Evolutionary conservation across 2,113 vertebrate species (phyloP).

Genomic region (Sylvietta virens): DNA sequence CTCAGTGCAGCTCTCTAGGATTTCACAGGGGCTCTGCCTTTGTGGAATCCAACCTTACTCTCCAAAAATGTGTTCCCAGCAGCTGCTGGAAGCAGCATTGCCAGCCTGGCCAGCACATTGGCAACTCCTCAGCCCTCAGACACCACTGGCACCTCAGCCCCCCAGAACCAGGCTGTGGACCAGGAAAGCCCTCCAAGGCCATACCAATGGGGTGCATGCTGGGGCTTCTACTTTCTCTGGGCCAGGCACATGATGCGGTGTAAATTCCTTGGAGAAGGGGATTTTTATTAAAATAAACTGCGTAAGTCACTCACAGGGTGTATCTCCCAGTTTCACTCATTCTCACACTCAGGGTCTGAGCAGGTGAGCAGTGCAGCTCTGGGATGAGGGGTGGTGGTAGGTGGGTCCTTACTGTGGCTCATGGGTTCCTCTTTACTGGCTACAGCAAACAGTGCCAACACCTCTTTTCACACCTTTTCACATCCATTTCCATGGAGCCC

Average conservation of each 20-base stretch:
- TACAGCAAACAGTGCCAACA: neutral
- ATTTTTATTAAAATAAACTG: neutral
- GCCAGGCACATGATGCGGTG: accelerated
- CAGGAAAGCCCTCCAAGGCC: neutral
- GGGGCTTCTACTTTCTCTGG: neutral
- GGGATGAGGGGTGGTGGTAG: neutral
- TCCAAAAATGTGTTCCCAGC: neutral
- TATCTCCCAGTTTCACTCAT: neutral
- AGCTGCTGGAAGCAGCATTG: neutral
- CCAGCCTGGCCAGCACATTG: neutral
- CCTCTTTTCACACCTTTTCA: neutral
- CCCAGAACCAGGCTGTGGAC: neutral
- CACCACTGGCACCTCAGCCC: neutral
- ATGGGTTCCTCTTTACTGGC: neutral
- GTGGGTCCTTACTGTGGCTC: neutral
- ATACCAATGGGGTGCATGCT: accelerated
- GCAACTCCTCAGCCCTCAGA: neutral
- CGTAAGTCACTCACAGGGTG: neutral
- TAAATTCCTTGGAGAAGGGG: neutral
- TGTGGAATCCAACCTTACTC: neutral
- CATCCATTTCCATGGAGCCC: neutral
- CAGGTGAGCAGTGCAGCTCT: neutral
- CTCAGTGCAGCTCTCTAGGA: neutral
- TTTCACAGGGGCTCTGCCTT: neutral
- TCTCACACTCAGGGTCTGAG: neutral